phyloP scores from a whole-genome alignment of 1,140 invertebrate species.

The Melanaphis sacchari region DNA sequence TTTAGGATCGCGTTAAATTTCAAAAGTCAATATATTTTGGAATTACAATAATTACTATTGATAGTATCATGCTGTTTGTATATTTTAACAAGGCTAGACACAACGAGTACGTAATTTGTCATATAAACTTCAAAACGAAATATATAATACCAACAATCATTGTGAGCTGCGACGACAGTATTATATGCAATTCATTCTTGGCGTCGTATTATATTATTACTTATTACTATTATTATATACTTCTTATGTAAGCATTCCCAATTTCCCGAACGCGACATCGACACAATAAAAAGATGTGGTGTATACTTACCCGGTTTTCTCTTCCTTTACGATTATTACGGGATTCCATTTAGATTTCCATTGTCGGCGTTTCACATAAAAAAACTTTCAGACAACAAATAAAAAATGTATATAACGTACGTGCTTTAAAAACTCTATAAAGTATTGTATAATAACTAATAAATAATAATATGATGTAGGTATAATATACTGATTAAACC shows the following conservation, averaged over 20 bases:
- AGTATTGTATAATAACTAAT: neutral
- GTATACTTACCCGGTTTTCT: neutral
- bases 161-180: neutral
- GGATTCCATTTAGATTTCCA: neutral
- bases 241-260: conserved; percentile 26
- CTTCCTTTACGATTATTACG: conserved; percentile 27
- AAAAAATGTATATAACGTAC: neutral
- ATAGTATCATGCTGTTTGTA: neutral
- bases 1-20: neutral
- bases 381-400: conserved; percentile 37
- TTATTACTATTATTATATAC: neutral
- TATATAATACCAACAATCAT: neutral
- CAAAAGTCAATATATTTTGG: neutral
- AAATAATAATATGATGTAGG: neutral
- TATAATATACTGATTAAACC: neutral
- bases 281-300: neutral
- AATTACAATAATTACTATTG: neutral
- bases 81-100: neutral
- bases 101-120: neutral
- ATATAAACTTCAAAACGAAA: neutral
- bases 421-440: conserved; percentile 1
- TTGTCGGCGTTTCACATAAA: conserved; percentile 14
- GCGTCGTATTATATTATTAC: neutral
- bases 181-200: neutral
- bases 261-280: neutral